Conservation (phyloP, 2,888 invertebrate genomes). For the Cyrtodaria siliqua region DNA sequence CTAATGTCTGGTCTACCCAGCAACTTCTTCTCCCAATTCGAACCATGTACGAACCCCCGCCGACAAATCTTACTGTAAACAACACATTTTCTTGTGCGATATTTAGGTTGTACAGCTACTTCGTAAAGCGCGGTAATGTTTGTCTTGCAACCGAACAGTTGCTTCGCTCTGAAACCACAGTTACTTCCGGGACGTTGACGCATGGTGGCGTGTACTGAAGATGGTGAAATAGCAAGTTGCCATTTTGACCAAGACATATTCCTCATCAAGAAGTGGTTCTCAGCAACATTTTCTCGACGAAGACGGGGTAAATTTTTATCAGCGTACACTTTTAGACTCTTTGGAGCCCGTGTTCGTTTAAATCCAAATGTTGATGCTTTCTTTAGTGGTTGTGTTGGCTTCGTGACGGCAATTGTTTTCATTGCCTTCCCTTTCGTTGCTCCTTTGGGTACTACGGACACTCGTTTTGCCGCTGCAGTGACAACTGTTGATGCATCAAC, state of each 20-base stretch:
- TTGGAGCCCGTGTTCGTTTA: background rate
- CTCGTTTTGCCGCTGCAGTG: too few species aligned
- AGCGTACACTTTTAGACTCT: constrained; percentile 4
- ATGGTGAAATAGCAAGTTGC: constrained; percentile 55
- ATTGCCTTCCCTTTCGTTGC: background rate
- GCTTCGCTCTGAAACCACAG: constrained; percentile 53
- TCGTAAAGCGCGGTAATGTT: constrained; percentile 68
- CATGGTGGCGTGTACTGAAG: constrained; percentile 8
- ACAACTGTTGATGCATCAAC: background rate
- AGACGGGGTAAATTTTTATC: constrained; percentile 34
- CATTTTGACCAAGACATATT: constrained; percentile 64
- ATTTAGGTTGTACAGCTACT: constrained; percentile 57
- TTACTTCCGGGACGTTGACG: constrained; percentile 44
- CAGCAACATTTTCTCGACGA: constrained; percentile 60
- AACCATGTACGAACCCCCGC: constrained; percentile 41
- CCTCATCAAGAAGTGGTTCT: constrained; percentile 60
- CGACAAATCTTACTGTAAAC: constrained; percentile 59
- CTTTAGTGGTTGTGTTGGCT: background rate
- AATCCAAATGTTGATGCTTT: background rate
- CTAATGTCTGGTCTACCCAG: constrained; percentile 48
- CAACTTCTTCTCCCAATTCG: constrained; percentile 64
- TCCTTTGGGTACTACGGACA: too few species aligned
- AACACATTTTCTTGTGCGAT: constrained; percentile 58
- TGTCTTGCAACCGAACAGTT: constrained; percentile 60
- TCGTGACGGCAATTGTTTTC: constrained; percentile 1